Base-by-base conservation (phyloP, 2,797 vertebrate genomes). In the Chromis chromis region DNA sequence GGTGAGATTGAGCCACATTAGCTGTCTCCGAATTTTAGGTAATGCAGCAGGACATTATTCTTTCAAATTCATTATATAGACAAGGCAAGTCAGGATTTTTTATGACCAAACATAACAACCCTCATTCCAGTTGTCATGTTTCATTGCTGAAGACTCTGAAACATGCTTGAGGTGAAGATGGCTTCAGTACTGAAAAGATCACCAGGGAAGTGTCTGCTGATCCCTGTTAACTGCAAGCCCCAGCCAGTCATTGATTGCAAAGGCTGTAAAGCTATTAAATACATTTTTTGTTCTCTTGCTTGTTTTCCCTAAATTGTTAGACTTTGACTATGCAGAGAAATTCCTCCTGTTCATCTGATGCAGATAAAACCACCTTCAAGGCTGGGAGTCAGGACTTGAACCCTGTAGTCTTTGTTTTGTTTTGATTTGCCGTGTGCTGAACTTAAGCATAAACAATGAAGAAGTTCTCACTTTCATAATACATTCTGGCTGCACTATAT, bases 161-260 rank as follows among this genome's bases (percentile, higher is more conserved):
- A 36, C 33, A 36, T 3, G 3, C 33, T 36, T 36, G 33, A 12
- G 33, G 9, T 31, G 33, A 36, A 36, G 33, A 31, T 31, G 7
- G 7, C 31, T 31, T 31, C 31, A 31, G 31, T 52, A 24, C 27
- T 22, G 46, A 56, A 60, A 36, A 62, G 4, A 12, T 58, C 55
- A 54, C 4, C 63, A 56, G 44, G 49, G 11, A 57, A n/a, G n/a
- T 54, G 49, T 70, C 49, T 70, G 40, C 11, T 39, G 50, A 66
- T 63, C 21, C 33, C 52, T 59, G 14, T 44, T 62, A 65, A 19
- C 31, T 53, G 39, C 39, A 61, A 16, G 16, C 42, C 64, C 48
- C 10, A 44, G 13, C 12, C 19, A 6, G 40, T 1, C 13, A n/a
- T 59, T 54, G 14, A 55, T 40, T 42, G 12, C 22, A 46, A 70